These are phyloP conservation scores for Ctenodactylus gundi DNA, from an alignment of 2,113 vertebrate genomes.

Conservation along the genomic window DNA sequence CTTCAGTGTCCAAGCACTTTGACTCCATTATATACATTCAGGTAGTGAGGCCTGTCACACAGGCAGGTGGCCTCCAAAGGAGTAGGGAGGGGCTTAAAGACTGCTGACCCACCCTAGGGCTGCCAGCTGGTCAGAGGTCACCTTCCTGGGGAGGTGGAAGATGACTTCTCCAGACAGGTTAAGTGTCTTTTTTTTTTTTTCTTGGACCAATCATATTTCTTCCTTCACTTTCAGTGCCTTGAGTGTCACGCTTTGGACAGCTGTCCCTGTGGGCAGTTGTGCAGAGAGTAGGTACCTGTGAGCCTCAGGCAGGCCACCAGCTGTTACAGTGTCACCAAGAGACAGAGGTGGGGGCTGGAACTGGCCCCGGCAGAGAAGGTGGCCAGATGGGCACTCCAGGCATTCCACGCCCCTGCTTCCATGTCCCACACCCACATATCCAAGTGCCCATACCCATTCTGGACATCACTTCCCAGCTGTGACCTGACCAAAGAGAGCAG, in stretches of 20 bases:
- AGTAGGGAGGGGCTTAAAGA: neutral
- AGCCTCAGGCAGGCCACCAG: neutral
- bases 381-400: neutral
- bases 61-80: neutral
- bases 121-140: neutral
- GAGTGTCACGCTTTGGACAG: slow-evolving; percentile 46
- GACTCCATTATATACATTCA: slow-evolving; percentile 49
- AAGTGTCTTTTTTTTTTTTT: neutral
- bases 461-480: neutral
- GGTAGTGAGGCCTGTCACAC: slow-evolving; percentile 36
- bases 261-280: neutral
- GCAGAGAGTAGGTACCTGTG: neutral
- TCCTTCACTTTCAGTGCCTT: slow-evolving; percentile 80
- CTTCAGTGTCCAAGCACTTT: slow-evolving; percentile 59
- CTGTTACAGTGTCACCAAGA: neutral
- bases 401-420: neutral
- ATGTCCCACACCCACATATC: neutral
- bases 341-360: neutral
- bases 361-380: neutral
- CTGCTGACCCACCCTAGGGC: neutral
- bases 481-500: slow-evolving; percentile 71
- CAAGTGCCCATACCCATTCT: neutral
- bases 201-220: slow-evolving; percentile 17
- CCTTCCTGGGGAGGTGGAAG: neutral
- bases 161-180: neutral